Evolutionary conservation across 2,113 vertebrate species (phyloP).

Genomic region (Pteropus alecto): DNA sequence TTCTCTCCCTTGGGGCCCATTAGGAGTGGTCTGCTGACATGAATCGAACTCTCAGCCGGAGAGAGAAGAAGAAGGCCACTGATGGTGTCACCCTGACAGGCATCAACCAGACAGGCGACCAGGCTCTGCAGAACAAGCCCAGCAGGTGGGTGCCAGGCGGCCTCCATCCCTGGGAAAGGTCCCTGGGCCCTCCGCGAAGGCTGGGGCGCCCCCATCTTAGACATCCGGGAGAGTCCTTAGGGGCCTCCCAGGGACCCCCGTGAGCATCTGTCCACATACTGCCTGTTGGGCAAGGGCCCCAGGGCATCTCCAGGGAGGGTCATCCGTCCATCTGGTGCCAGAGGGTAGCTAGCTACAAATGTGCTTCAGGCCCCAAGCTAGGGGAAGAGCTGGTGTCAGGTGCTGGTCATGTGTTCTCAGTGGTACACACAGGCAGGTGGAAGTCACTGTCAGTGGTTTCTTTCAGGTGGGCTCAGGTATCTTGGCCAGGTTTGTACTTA

Average conservation of each 20-base stretch:
- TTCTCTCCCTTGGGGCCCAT: not conserved
- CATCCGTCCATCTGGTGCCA: not conserved
- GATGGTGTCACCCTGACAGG: constrained; percentile 95
- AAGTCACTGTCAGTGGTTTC: accelerated
- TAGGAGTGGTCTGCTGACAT: constrained; percentile 97
- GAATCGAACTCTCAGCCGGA: constrained; percentile 93
- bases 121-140: constrained; percentile 85
- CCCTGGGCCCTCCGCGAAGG: not conserved
- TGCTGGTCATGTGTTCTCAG: not conserved
- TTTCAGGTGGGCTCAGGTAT: not conserved
- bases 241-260: not conserved
- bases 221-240: not conserved
- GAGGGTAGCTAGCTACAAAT: not conserved
- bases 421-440: not conserved
- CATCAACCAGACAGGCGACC: constrained; percentile 94
- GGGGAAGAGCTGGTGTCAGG: not conserved
- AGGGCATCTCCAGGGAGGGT: not conserved
- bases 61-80: constrained; percentile 93
- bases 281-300: not conserved
- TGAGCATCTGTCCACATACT: not conserved
- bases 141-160: constrained; percentile 82
- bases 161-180: accelerated
- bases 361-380: not conserved
- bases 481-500: not conserved
- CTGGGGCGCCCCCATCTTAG: accelerated